A percentile compares a stretch with the other conserved stretches of the same genome.
Evolutionary conservation across 2,888 invertebrate species (phyloP).

Genomic region (Apeira syringaria): DNA sequence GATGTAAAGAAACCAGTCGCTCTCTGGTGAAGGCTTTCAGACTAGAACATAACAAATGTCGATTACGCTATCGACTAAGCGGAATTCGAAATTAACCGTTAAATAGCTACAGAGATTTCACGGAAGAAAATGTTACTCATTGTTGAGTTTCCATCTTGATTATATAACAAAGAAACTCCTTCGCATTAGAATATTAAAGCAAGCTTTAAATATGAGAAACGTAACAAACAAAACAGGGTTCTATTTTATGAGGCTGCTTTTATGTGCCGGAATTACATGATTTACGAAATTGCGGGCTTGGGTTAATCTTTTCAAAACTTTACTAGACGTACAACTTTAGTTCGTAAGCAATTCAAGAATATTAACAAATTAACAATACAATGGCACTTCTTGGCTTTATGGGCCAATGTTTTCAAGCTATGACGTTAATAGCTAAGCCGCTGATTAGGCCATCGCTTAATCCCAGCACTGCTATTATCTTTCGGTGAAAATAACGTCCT

Average conservation of each 20-base stretch:
- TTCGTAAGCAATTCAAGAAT: conserved; percentile 5
- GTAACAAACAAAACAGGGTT: conserved; percentile 29
- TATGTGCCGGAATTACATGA: conserved; percentile 30
- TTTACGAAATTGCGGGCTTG: conserved; percentile 21
- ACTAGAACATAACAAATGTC: no score
- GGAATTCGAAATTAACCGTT: conserved; percentile 56
- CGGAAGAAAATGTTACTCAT: conserved; percentile 58
- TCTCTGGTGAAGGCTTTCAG: no score
- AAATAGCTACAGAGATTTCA: conserved; percentile 51
- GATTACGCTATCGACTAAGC: no score
- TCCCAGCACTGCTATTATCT: no score
- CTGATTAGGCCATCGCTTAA: no score
- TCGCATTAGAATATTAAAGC: conserved; percentile 39
- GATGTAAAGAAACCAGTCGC: no score
- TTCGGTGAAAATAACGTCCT: no score
- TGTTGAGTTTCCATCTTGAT: conserved; percentile 51
- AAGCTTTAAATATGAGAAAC: conserved; percentile 35
- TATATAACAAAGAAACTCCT: conserved; percentile 41
- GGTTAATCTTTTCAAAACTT: conserved; percentile 26
- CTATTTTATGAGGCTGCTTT: conserved; percentile 30
- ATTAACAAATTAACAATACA: background rate
- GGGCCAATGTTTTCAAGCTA: no score
- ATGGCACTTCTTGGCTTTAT: background rate
- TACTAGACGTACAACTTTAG: background rate
- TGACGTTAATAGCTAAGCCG: no score